These are phyloP conservation scores for Drosophila emarginata DNA, from an alignment of 2,888 invertebrate species.

Conservation along the genomic window DNA sequence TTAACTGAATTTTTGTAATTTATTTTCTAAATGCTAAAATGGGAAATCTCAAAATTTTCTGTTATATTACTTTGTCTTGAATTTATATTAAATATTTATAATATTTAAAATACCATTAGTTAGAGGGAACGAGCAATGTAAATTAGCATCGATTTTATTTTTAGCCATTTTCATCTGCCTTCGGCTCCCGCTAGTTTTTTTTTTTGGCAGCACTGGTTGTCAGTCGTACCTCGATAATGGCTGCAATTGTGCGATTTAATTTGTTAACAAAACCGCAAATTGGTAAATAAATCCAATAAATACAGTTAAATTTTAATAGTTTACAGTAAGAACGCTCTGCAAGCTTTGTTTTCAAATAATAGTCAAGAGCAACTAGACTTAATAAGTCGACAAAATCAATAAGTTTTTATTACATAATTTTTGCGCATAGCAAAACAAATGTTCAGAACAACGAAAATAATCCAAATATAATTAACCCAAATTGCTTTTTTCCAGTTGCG, in stretches of 20 bases:
- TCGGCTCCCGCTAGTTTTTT: neutral
- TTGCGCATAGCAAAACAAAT: conserved; percentile 57
- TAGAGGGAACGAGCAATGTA: neutral
- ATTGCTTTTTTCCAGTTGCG: conserved; percentile 49
- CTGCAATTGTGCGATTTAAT: conserved; percentile 87
- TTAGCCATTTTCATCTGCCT: neutral
- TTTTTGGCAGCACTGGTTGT: conserved; percentile 57
- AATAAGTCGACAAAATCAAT: conserved; percentile 10
- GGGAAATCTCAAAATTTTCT: too few species aligned
- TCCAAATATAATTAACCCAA: conserved; percentile 40
- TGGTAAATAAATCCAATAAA: conserved; percentile 84
- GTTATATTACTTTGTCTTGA: neutral
- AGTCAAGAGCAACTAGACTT: neutral
- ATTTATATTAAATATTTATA: neutral
- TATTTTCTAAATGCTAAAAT: neutral
- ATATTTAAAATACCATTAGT: too few species aligned
- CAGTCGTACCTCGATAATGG: conserved; percentile 85
- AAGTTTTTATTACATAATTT: conserved; percentile 54
- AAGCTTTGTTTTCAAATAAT: neutral
- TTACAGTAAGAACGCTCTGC: neutral
- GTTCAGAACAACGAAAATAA: neutral
- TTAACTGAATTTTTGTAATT: neutral
- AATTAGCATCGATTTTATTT: neutral
- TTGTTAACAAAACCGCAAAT: conserved; percentile 85
- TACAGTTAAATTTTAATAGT: neutral